phyloP scores from a whole-genome alignment of 92 coral and sea anemone genomes.

The Siderastrea radians region DNA sequence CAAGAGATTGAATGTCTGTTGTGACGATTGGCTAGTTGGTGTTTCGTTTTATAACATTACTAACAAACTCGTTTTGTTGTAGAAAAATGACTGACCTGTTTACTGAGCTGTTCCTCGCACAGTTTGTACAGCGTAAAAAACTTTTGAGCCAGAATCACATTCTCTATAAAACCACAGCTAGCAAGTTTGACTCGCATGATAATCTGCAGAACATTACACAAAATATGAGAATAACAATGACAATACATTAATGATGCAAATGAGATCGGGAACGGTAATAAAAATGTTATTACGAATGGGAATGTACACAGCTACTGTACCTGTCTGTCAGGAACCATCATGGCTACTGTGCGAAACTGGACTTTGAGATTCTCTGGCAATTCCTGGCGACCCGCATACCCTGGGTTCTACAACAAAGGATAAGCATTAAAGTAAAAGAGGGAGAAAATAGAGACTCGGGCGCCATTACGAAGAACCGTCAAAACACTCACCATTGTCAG shows the following conservation, averaged over 20 bases:
- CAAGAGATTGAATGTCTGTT: too few relatives aligned
- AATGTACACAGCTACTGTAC: slow-evolving; percentile 5
- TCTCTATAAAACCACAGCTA: slow-evolving; percentile 94
- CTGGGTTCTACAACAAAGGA: slow-evolving; percentile 78
- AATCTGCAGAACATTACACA: slow-evolving; percentile 49
- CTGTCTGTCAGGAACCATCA: slow-evolving; percentile 98
- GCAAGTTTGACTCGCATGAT: slow-evolving; percentile 96
- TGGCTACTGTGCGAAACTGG: slow-evolving; percentile 95
- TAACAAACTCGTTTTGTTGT: neutral
- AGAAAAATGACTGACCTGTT: slow-evolving; percentile 62
- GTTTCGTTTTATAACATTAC: too few relatives aligned
- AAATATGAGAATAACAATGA: neutral
- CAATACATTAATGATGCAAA: too few relatives aligned
- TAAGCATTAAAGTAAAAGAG: neutral
- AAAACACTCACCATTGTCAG: slow-evolving; percentile 81
- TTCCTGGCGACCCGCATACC: slow-evolving; percentile 96
- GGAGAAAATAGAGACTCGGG: neutral
- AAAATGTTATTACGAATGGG: too few relatives aligned
- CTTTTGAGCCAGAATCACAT: slow-evolving; percentile 93
- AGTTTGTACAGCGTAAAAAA: slow-evolving; percentile 91
- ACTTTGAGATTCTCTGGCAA: slow-evolving; percentile 94
- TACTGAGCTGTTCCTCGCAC: slow-evolving; percentile 93
- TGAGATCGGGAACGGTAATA: neutral
- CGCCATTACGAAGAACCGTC: neutral
- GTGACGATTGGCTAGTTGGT: too few relatives aligned